Conservation (phyloP, 2,888 invertebrate genomes). For the Monoplex corrugatus region DNA sequence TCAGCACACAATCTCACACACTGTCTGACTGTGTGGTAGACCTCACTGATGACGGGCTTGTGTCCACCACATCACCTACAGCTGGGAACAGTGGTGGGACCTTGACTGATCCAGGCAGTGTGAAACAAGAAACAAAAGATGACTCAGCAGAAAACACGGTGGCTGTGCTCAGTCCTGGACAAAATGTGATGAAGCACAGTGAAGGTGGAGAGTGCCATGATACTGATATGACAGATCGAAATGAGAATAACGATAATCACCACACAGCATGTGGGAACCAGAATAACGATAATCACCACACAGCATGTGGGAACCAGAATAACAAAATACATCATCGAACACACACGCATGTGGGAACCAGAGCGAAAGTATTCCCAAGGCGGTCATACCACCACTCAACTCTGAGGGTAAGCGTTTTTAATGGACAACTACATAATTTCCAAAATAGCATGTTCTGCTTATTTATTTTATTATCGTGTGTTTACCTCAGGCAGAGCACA, state of each 20-base stretch:
- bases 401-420: not conserved
- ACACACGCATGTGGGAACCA: too few relatives aligned
- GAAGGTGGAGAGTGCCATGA: not conserved
- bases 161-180: too few relatives aligned
- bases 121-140: not conserved
- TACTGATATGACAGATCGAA: not conserved
- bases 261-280: not conserved
- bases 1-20: not conserved
- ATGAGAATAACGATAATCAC: not conserved
- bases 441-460: too few relatives aligned
- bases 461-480: too few relatives aligned
- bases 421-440: too few relatives aligned
- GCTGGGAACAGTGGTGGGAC: not conserved
- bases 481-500: too few relatives aligned
- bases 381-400: conserved; percentile 47
- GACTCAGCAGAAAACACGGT: not conserved
- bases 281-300: not conserved
- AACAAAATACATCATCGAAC: too few relatives aligned
- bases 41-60: not conserved
- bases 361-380: conserved; percentile 35
- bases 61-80: not conserved
- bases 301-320: too few relatives aligned
- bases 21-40: not conserved
- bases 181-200: not conserved
- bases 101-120: not conserved